Percentiles rank a stretch among this genome's conserved stretches.
These are phyloP conservation scores for Apodemus sylvaticus DNA, from an alignment of 2,113 vertebrate genomes.

Conservation along the genomic window DNA sequence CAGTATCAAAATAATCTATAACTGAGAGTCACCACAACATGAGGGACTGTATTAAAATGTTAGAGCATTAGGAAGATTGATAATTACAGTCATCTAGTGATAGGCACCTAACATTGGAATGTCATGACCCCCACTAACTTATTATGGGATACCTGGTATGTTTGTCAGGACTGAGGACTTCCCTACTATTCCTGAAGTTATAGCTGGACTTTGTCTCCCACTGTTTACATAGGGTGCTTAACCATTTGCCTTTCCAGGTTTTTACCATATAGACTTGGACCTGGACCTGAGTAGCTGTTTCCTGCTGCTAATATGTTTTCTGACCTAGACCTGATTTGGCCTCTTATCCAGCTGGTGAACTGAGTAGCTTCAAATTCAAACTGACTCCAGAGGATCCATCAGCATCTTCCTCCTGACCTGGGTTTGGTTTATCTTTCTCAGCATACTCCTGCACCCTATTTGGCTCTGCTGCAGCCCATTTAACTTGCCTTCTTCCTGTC, in stretches of 20 bases:
- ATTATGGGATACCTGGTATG: not conserved
- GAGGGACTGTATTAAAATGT: not conserved
- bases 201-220: not conserved
- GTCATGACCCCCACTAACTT: not conserved
- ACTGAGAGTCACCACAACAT: not conserved
- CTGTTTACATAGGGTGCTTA: not conserved
- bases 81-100: not conserved
- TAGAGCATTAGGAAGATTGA: not conserved
- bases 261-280: too few species aligned
- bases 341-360: not conserved
- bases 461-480: not conserved
- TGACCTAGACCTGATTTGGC: not conserved
- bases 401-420: not conserved
- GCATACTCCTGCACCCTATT: not conserved
- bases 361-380: not conserved
- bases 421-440: not conserved
- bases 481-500: not conserved
- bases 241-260: not conserved
- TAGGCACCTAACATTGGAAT: not conserved
- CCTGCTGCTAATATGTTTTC: not conserved
- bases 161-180: not conserved
- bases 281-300: not conserved
- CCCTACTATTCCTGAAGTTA: not conserved
- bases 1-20: not conserved
- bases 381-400: not conserved